Evolutionary conservation across 2,113 vertebrate genomes (phyloP), one percentile per base, ranked within the genome.

Genomic region (Apistogramma diplotaenia): DNA sequence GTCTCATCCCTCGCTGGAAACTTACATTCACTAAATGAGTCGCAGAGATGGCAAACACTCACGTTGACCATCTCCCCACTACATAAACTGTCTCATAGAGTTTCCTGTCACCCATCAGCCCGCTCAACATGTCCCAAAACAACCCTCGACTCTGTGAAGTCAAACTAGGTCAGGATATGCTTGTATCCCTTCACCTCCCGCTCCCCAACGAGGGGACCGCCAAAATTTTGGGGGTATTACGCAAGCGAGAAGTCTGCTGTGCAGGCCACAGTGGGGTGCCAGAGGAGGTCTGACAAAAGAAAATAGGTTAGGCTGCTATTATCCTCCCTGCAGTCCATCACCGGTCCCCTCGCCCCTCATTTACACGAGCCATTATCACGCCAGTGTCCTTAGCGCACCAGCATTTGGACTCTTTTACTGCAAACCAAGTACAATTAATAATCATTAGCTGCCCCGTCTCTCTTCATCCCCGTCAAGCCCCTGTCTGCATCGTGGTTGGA

Each of bases 381-480:
- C 93, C 92, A 91, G 88, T 96, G 95, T 97, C 95, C 95, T 95
- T 89, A 93, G 93, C 92, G 86, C 95, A 93, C 88, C 93, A 94
- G 94, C 95, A 78, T 94, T 96, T 94, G 93, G 95, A 93, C 93
- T 96, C 94, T 94, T 95, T 96, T 96, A 95, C 95, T 91, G 94
- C 94, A 95, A 95, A 95, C 93, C 91, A 96, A 97, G 95, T 95
- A 94, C 97, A 97, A 98, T 98, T 97, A 98, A 97, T 95, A 95
- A 97, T 97, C 97, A 96, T 98, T 97, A 97, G 97, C 96, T 96
- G 96, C 90, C 94, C 96, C 97, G 98, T 98, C 97, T 96, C 84
- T 76, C 95, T 92, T 25, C 86, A 71, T 95, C 96, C 96, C 95
- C 96, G 85, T 97, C 96, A 97, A 96, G 95, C 93, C 93, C 93